phyloP scores from a whole-genome alignment of 2,888 invertebrate species.

The Agriopis leucophaearia region DNA sequence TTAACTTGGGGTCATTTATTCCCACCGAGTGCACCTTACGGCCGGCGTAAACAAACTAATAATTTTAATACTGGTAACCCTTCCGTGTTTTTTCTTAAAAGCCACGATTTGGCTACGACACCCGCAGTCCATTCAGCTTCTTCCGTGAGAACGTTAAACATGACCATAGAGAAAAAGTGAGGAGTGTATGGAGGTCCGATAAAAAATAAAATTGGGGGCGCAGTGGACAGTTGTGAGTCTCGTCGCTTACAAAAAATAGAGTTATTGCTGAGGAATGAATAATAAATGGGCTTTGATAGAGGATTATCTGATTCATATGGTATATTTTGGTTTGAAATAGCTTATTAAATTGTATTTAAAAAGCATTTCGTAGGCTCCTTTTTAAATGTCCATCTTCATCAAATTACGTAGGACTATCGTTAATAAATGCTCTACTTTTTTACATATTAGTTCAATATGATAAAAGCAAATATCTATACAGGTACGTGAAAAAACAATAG shows the following conservation, averaged over 20 bases:
- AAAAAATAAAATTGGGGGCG: conserved; percentile 76
- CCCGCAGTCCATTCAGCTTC: conserved; percentile 75
- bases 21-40: conserved; percentile 81
- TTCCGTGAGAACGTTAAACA: conserved; percentile 84
- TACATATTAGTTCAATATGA: background rate
- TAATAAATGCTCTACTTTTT: background rate
- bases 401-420: background rate
- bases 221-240: conserved; percentile 77
- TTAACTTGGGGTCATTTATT: conserved; percentile 79
- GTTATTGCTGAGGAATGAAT: conserved; percentile 69
- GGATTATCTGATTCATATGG: conserved; percentile 70
- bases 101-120: conserved; percentile 51
- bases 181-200: conserved; percentile 59
- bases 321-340: conserved; percentile 47
- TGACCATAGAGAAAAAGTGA: conserved; percentile 73
- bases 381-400: background rate
- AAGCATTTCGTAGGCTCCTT: background rate
- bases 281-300: conserved; percentile 66
- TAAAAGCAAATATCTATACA: background rate
- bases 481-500: too few relatives aligned
- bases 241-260: conserved; percentile 60
- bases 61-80: conserved; percentile 81
- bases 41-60: conserved; percentile 77
- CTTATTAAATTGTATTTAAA: conserved; percentile 36
- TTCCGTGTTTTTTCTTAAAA: conserved; percentile 76